Evolutionary conservation across 2,888 invertebrate species (phyloP), one percentile per base, ranked within the genome.

Genomic region (Empis stercorea): DNA sequence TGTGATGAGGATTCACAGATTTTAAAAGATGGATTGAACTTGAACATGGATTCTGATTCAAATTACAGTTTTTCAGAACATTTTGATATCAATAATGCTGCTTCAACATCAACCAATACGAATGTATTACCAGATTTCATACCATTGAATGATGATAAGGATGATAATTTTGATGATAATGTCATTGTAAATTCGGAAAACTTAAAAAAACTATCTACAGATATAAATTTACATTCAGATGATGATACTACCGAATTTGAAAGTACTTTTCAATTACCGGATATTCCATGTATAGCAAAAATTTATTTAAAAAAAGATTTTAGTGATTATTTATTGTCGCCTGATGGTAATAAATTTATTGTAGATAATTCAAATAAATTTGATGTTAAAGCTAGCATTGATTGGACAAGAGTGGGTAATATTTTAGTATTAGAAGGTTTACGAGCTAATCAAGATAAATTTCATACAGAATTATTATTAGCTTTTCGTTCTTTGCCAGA

Each of bases 401-500:
- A 65, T 23, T 64, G 63, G 42, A 61, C 73, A 3, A 65, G 71
- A 17, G 65, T 63, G 37, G 62, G 71, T 0, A 71, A 68, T 43
- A 73, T 72, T 41, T 56, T 78, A 39, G 66, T 66, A 41, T 71
- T 78, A 40, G 71, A 64, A 45, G 78, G 78, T 0, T 66, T 70
- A 20, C 61, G 71, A 4, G 62, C 54, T 2, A 66, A 74, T 53
- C 77, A 77, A 54, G 73, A 75, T 43, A 63, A 66, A 47, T 73
- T 78, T 54, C 76, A 76, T 53, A 50, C 61, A 1, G 70, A 70
- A 49, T 60, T 78, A 1, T 56, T 73, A 40, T 66, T 70, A 14
- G 75, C 60, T 43, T 60, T 62, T 48, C 59, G 62, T 14, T 55
- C 57, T 4, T 54, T 60, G 0, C 52, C 57, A 6, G 55, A 57